Evolutionary conservation across 2,797 vertebrate genomes (phyloP).

Genomic region (Hypotaenidia okinawae): DNA sequence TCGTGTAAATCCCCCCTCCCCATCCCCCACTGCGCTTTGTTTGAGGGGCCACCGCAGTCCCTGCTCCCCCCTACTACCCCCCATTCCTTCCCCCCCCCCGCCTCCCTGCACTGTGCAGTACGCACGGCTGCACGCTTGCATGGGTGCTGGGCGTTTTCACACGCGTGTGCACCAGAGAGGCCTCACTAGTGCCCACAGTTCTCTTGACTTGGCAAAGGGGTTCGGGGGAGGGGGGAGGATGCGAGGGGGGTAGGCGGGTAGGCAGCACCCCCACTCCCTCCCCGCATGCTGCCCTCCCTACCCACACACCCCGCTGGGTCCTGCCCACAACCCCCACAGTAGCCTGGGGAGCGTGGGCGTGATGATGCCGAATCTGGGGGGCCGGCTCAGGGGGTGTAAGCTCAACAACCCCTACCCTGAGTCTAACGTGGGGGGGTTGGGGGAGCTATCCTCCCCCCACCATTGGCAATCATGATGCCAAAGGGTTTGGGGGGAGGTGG

Average conservation of each 20-base stretch:
- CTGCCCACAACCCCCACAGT: not conserved
- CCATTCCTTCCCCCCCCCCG: too few species aligned
- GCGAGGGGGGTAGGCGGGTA: too few species aligned
- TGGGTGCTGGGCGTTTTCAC: not conserved
- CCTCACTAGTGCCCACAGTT: not conserved
- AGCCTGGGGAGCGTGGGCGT: not conserved
- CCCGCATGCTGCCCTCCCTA: not conserved
- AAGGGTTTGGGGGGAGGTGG: too few species aligned
- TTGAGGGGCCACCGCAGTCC: not conserved
- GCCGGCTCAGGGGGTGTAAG: not conserved
- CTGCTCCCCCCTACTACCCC: too few species aligned
- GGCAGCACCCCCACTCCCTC: not conserved
- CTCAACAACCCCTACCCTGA: too few species aligned
- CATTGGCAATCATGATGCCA: too few species aligned
- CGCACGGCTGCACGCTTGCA: not conserved
- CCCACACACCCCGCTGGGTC: not conserved
- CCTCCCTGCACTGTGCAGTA: too few species aligned
- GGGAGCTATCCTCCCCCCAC: too few species aligned
- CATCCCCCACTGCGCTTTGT: not conserved
- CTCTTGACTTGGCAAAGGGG: not conserved
- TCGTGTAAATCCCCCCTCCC: too few species aligned
- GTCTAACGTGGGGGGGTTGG: too few species aligned
- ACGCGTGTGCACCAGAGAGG: not conserved
- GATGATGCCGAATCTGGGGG: not conserved
- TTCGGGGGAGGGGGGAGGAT: too few species aligned